phyloP scores from a whole-genome alignment of 2,797 vertebrate genomes.

The Gephyroberyx darwinii region DNA sequence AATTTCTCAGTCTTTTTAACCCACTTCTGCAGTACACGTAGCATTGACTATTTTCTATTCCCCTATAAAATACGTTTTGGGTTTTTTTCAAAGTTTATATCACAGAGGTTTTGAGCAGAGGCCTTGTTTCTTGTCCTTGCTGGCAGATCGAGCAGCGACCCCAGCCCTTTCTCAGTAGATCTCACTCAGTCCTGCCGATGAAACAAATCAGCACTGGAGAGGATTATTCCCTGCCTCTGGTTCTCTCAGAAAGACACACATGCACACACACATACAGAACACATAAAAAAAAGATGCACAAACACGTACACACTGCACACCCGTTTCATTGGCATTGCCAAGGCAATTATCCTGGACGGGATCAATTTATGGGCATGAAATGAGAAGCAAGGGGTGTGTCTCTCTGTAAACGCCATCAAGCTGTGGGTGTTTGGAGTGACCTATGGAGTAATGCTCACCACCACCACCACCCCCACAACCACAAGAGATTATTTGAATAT shows the following conservation, averaged over 20 bases:
- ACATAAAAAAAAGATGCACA: conserved; percentile 28
- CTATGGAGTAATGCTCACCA: conserved; percentile 49
- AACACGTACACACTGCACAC: conserved; percentile 21
- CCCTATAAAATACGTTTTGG: conserved; percentile 44
- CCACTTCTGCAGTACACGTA: conserved; percentile 15
- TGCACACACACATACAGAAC: conserved; percentile 17
- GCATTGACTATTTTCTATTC: not conserved
- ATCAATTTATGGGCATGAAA: conserved; percentile 73
- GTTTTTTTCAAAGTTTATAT: conserved; percentile 47
- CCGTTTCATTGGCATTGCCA: conserved; percentile 54
- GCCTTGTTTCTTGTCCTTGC: conserved; percentile 60
- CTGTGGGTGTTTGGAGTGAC: conserved; percentile 50
- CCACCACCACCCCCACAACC: conserved; percentile 20
- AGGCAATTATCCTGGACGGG: conserved; percentile 67
- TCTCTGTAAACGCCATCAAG: conserved; percentile 54
- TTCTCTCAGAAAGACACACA: conserved; percentile 44
- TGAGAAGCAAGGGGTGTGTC: conserved; percentile 72
- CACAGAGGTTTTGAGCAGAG: conserved; percentile 43
- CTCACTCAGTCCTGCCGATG: conserved; percentile 69
- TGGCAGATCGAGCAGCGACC: conserved; percentile 58
- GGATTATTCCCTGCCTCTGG: conserved; percentile 63
- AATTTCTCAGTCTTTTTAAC: conserved; percentile 17
- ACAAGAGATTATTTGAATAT: conserved; percentile 77
- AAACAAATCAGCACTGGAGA: conserved; percentile 66
- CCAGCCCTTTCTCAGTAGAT: conserved; percentile 62